These are phyloP conservation scores for Tupaia chinensis DNA, from an alignment of 2,113 vertebrate genomes.

Conservation along the genomic window DNA sequence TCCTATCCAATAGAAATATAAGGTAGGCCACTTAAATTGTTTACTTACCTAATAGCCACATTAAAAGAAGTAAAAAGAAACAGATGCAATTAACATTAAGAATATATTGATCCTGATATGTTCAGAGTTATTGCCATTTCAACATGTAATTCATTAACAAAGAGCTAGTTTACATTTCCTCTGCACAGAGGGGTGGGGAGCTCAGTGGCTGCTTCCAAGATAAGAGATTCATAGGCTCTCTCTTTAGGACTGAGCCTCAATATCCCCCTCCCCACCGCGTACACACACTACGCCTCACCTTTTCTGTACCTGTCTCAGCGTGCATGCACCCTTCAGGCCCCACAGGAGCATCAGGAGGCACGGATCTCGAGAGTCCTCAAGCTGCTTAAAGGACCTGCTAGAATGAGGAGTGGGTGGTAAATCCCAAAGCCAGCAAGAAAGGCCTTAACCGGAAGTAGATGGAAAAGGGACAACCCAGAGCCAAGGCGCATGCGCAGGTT, in stretches of 20 bases:
- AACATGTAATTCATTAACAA: background rate
- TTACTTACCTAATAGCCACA: background rate
- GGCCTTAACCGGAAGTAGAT: background rate
- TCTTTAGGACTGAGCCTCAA: background rate
- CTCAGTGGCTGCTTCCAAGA: background rate
- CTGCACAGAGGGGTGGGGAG: background rate
- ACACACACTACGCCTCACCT: background rate
- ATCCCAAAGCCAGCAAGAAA: accelerated
- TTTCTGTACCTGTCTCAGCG: background rate
- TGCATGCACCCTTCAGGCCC: background rate
- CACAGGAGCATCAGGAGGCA: accelerated
- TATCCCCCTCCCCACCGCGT: no score
- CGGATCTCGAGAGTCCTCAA: background rate
- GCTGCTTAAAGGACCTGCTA: no score
- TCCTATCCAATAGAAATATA: background rate
- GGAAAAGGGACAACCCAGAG: background rate
- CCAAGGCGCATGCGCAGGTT: background rate
- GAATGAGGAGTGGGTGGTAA: accelerated
- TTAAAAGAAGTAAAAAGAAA: background rate
- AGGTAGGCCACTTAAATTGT: background rate
- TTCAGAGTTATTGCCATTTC: background rate
- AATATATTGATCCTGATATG: background rate
- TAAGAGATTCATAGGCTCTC: background rate
- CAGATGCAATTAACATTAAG: background rate
- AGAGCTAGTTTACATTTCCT: background rate